Conservation (phyloP, 2,888 invertebrate genomes). For the Meandrusa payeni region DNA sequence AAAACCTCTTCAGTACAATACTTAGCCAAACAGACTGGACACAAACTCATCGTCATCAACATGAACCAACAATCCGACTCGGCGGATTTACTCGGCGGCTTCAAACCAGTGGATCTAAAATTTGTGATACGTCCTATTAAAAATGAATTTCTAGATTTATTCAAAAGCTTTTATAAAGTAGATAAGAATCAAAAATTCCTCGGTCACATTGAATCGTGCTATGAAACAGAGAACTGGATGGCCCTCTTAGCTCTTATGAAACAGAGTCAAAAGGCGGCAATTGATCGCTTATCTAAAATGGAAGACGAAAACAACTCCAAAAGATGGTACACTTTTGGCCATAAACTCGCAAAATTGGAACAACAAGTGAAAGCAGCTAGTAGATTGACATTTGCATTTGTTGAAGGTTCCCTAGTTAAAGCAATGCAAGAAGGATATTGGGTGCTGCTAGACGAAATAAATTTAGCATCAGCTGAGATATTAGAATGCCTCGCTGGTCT, state of each 20-base stretch:
- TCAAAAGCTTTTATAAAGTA: slow-evolving; percentile 87
- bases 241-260: slow-evolving; percentile 88
- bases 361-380: slow-evolving; percentile 86
- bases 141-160: slow-evolving; percentile 91
- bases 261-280: slow-evolving; percentile 85
- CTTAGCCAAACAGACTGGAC: slow-evolving; percentile 90
- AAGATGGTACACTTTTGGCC: slow-evolving; percentile 84
- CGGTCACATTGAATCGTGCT: slow-evolving; percentile 88
- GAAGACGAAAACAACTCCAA: slow-evolving; percentile 56
- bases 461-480: slow-evolving; percentile 97
- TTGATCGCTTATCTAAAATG: slow-evolving; percentile 69
- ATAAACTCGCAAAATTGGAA: slow-evolving; percentile 86
- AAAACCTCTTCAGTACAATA: slow-evolving; percentile 98
- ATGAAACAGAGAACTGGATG: slow-evolving; percentile 86
- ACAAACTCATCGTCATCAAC: slow-evolving; percentile 95
- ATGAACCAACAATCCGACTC: slow-evolving; percentile 99
- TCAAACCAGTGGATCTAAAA: slow-evolving; percentile 96
- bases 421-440: slow-evolving; percentile 96
- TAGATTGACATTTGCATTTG: slow-evolving; percentile 92
- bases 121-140: slow-evolving; percentile 90
- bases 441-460: slow-evolving; percentile 98
- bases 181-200: slow-evolving; percentile 92
- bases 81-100: slow-evolving; percentile 97
- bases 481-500: slow-evolving; percentile 96
- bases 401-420: slow-evolving; percentile 95